A percentile compares a stretch with the other conserved stretches of the same genome.
phyloP scores from a whole-genome alignment of 2,797 vertebrate genomes.

The Erethizon dorsatum region DNA sequence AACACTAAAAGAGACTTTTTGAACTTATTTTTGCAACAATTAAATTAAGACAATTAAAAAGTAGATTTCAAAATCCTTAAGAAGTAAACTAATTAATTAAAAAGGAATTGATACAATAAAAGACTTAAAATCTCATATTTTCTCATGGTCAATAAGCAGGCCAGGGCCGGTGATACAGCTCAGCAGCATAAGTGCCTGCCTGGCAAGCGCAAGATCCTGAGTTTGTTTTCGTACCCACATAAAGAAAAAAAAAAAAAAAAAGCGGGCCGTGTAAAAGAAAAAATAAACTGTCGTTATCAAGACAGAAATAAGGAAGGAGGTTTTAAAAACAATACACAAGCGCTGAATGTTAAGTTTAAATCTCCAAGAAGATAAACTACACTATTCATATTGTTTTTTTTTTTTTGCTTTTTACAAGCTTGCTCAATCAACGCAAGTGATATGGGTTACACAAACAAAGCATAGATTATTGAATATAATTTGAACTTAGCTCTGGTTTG shows the following conservation, averaged over 20 bases:
- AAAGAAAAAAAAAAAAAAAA: too few species aligned
- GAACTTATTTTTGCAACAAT: neutral
- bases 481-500: neutral
- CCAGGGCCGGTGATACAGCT: too few species aligned
- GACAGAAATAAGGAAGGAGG: neutral
- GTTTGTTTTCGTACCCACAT: too few species aligned
- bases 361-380: neutral
- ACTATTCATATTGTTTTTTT: neutral
- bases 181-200: too few species aligned
- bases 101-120: slow-evolving; percentile 27
- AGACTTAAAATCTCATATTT: slow-evolving; percentile 40
- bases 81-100: slow-evolving; percentile 17
- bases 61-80: slow-evolving; percentile 30
- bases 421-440: neutral
- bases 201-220: too few species aligned
- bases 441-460: neutral
- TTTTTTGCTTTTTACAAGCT: neutral
- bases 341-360: neutral
- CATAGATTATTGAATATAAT: neutral
- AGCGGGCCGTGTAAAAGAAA: neutral
- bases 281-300: neutral
- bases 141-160: neutral
- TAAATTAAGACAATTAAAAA: slow-evolving; percentile 19
- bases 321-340: neutral
- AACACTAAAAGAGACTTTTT: neutral